A percentile compares a stretch with the other conserved stretches of the same genome.
Evolutionary conservation across 2,113 vertebrate species (phyloP).

Genomic region (Protobothrops mucrosquamatus): DNA sequence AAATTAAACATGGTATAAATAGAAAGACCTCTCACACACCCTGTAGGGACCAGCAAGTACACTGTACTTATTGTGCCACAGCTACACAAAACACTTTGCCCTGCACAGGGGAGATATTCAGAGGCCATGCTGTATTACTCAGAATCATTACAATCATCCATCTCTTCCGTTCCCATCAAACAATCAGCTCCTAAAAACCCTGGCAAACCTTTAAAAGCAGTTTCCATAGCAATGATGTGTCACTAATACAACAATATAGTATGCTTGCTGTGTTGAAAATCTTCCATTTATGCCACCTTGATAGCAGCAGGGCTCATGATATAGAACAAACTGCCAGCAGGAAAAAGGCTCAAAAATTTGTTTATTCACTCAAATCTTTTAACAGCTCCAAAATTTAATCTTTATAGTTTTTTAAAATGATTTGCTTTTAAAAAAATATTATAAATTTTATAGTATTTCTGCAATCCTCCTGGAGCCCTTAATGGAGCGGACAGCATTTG

Average conservation of each 20-base stretch:
- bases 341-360: not conserved
- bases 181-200: conserved; percentile 42
- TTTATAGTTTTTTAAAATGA: not conserved
- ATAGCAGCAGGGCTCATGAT: conserved; percentile 1
- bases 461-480: not conserved
- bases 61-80: conserved; percentile 11
- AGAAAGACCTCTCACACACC: conserved; percentile 31
- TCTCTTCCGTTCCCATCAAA: not conserved
- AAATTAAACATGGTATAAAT: conserved; percentile 48
- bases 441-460: not conserved
- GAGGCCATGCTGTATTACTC: not conserved
- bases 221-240: conserved; percentile 63
- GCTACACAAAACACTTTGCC: conserved; percentile 27
- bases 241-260: conserved; percentile 47
- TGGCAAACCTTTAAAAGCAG: conserved; percentile 51
- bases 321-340: not conserved
- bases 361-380: not conserved
- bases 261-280: conserved; percentile 45
- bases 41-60: not conserved
- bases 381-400: not conserved
- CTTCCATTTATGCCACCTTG: conserved; percentile 45
- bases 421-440: not conserved
- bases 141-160: not conserved
- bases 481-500: not conserved
- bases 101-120: not conserved